Conservation (phyloP, 2,888 invertebrate species). For the Camponotus fellah region DNA sequence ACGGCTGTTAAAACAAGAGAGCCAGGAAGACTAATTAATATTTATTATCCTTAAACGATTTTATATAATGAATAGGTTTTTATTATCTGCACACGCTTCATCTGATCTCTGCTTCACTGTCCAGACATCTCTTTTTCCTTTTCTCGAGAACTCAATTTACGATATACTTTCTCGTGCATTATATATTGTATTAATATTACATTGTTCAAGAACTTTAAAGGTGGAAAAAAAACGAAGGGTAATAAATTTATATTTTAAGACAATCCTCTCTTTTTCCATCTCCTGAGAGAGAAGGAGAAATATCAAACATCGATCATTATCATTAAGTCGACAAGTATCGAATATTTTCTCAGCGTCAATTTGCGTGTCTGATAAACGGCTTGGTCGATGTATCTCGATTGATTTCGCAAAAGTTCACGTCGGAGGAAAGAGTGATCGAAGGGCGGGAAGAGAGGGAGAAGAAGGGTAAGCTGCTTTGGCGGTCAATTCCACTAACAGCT, state of each 20-base stretch:
- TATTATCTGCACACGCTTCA: background rate
- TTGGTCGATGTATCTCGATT: slow-evolving; percentile 25
- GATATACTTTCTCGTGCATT: background rate
- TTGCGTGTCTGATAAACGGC: slow-evolving; percentile 21
- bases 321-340: background rate
- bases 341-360: slow-evolving; percentile 12
- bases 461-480: slow-evolving; percentile 53
- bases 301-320: background rate
- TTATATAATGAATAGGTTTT: background rate
- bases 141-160: background rate
- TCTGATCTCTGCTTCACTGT: background rate
- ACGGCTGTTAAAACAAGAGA: background rate
- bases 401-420: slow-evolving; percentile 41
- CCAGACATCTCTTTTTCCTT: background rate
- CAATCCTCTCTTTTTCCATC: background rate
- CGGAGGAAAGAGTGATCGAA: slow-evolving; percentile 14
- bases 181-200: slow-evolving; percentile 5
- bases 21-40: background rate
- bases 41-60: slow-evolving; percentile 12
- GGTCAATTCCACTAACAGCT: slow-evolving; percentile 70
- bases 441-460: slow-evolving; percentile 4
- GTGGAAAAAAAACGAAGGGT: background rate
- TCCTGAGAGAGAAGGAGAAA: background rate
- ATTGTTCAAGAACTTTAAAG: background rate
- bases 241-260: background rate